Base-by-base conservation (phyloP, 2,113 vertebrate species). In the Pteruthius melanotis region DNA sequence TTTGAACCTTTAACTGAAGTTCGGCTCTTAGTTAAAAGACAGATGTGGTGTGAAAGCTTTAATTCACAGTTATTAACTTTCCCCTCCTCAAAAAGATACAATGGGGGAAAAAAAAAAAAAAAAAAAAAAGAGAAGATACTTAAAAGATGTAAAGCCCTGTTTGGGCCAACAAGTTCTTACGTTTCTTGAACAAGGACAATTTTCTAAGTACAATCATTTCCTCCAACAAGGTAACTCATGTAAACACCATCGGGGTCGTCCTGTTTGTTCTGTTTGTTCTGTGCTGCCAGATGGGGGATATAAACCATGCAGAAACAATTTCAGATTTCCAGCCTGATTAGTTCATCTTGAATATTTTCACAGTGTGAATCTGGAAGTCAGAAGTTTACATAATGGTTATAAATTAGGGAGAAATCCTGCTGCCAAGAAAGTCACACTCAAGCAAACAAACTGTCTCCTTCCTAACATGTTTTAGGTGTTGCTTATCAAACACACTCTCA, bases 281-380 rank as follows among this genome's bases (percentile, higher is more conserved):
- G 83, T 0, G 12, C 83, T 96, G 94, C 94, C 90, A 95, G 93
- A 97, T 94, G 91, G 93, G 92, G 79, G 95, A 91, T 92, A 96
- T 94, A 96, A 96, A 86, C 94, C 95, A 96, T 93, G 90, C 90
- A 97, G 94, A 96, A 96, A 95, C 90, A 89, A 96, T 96, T 95
- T 93, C 93, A 96, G 93, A 94, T 96, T 97, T 96, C 94, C 95
- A 96, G 82, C 78, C 93, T 95, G 95, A 95, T 96, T 97, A 95
- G 93, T 96, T 96, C 90, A 95, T 97, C 93, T 80, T 71, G 94
- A 94, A 94, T 93, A 95, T 96, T 95, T 97, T 92, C 94, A 92
- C 95, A 97, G 91, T 94, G 94, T 96, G 96, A 97, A 96, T 95
- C 89, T 97, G 92, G 87, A 95, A 95, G 93, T 90, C 91, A 89